Evolutionary conservation across 2,888 invertebrate genomes (phyloP).

Genomic region (Diaphora mendica): DNA sequence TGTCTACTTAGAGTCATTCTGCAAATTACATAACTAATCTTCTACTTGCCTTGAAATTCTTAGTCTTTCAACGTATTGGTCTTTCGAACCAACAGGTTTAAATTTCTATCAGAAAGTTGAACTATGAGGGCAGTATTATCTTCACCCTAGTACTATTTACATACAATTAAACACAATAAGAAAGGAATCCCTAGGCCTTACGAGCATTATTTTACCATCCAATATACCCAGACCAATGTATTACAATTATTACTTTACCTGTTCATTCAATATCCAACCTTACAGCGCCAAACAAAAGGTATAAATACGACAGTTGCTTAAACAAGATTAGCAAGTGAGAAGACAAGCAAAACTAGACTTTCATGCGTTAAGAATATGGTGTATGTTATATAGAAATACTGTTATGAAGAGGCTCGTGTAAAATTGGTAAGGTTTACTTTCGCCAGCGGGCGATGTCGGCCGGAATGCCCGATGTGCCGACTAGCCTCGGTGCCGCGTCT

Average conservation of each 20-base stretch:
- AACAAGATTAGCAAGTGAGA: neutral
- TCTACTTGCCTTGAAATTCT: neutral
- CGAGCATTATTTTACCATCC: constrained; percentile 46
- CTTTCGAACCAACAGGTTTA: neutral
- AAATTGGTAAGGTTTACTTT: constrained; percentile 78
- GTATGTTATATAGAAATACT: constrained; percentile 14
- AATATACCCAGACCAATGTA: constrained; percentile 46
- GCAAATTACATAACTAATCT: neutral
- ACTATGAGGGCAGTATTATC: constrained; percentile 31
- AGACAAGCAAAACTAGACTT: constrained; percentile 17
- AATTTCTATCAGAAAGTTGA: constrained; percentile 34
- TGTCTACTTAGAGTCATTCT: neutral
- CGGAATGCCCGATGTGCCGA: constrained; percentile 80
- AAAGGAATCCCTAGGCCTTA: constrained; percentile 56
- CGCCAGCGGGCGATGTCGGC: constrained; percentile 77
- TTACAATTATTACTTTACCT: constrained; percentile 30
- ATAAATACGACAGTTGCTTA: neutral
- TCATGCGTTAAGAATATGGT: neutral
- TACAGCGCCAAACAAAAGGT: constrained; percentile 6
- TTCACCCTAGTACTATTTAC: constrained; percentile 45
- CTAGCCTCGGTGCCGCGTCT: constrained; percentile 74
- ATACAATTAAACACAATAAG: constrained; percentile 54
- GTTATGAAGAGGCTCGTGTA: constrained; percentile 48
- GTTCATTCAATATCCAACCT: constrained; percentile 21
- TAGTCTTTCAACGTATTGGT: neutral